These are phyloP conservation scores for Micromussa lordhowensis DNA, from an alignment of 92 coral and sea anemone species.

Conservation along the genomic window DNA sequence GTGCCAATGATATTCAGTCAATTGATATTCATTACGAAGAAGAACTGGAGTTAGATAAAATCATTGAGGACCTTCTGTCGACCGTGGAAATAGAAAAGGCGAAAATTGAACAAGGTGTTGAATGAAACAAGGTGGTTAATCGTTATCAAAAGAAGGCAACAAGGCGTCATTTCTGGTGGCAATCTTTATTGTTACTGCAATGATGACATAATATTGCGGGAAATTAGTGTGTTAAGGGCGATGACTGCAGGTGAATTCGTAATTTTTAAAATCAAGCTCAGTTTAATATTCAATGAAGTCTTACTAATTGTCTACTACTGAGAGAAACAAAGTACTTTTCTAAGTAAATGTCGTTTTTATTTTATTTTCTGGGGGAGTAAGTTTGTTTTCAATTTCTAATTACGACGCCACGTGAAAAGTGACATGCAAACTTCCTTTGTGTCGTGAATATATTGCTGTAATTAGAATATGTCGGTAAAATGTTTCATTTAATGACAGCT, in stretches of 20 bases:
- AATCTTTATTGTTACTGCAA: not conserved
- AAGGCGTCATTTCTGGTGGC: not conserved
- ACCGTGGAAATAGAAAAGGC: conserved; percentile 81
- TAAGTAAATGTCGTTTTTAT: not conserved
- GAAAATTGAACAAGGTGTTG: conserved; percentile 49
- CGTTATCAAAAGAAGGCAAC: not conserved
- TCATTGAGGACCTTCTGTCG: conserved; percentile 74
- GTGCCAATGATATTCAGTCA: conserved; percentile 17
- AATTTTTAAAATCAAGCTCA: not conserved
- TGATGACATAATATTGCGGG: not conserved
- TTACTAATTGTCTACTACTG: not conserved
- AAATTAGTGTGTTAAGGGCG: not conserved
- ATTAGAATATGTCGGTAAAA: not conserved
- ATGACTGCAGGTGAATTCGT: not conserved
- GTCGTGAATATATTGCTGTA: not conserved
- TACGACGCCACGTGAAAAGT: not conserved
- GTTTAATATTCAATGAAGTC: not conserved
- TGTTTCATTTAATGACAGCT: not conserved
- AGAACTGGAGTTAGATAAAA: conserved; percentile 77
- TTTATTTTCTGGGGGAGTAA: not conserved
- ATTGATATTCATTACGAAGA: conserved; percentile 49
- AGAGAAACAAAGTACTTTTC: not conserved
- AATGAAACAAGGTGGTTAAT: not conserved
- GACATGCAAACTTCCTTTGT: not conserved
- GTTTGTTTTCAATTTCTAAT: not conserved